A percentile compares a stretch with the other conserved stretches of the same genome.
Conservation (phyloP, 2,113 vertebrate genomes). For the Odocoileus virginianus region DNA sequence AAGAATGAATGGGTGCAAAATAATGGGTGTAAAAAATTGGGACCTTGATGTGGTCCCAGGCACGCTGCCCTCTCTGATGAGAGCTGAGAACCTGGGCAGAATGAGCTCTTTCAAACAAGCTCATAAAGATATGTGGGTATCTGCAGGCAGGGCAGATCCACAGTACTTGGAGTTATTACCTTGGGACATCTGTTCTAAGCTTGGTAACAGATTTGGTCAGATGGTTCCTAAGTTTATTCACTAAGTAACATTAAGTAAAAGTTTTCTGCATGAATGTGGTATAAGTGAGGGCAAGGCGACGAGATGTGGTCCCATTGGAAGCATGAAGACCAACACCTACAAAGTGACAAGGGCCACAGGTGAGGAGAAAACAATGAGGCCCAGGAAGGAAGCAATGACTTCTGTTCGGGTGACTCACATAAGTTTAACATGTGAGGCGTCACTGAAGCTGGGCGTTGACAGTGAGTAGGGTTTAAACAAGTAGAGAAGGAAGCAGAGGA, state of each 20-base stretch:
- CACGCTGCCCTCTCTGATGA: background rate
- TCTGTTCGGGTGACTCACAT: background rate
- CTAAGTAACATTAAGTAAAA: slow-evolving; percentile 5
- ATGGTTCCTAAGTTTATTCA: slow-evolving; percentile 10
- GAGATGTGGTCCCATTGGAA: background rate
- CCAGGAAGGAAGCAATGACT: background rate
- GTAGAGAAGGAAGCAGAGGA: background rate
- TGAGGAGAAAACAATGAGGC: background rate
- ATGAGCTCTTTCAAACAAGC: background rate
- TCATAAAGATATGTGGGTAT: background rate
- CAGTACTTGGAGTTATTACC: background rate
- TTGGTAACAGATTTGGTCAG: background rate
- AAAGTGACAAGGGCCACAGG: background rate
- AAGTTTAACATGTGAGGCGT: background rate
- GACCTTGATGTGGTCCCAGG: background rate
- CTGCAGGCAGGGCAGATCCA: background rate
- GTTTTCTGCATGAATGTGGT: background rate
- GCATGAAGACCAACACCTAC: background rate
- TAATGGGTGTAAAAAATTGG: background rate
- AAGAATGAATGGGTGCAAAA: background rate
- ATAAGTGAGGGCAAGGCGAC: background rate
- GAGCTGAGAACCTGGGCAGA: background rate
- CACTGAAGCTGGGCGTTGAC: background rate
- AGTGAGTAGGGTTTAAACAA: background rate
- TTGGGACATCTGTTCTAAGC: background rate